Percentiles rank a stretch among this genome's conserved stretches.
Conservation (phyloP, 2,797 vertebrate species). For the Dendrocincla tyrannina region DNA sequence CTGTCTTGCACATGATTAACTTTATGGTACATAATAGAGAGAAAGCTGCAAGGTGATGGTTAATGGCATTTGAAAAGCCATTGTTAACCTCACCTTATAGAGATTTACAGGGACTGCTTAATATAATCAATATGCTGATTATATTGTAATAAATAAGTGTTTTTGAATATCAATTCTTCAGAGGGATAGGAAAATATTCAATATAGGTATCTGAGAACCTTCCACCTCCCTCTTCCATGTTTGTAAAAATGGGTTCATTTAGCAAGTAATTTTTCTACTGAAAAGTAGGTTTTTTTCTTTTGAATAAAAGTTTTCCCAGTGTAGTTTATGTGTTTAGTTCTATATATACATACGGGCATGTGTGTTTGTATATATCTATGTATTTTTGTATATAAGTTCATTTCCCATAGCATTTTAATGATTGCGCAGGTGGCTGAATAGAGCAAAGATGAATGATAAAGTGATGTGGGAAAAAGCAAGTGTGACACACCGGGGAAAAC, state of each 20-base stretch:
- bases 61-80: constrained; percentile 67
- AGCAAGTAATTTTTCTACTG: not conserved
- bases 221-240: not conserved
- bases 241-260: not conserved
- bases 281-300: not conserved
- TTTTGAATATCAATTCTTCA: constrained; percentile 24
- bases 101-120: constrained; percentile 49
- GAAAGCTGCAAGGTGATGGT: constrained; percentile 69
- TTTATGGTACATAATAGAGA: constrained; percentile 65
- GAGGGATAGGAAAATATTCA: not conserved
- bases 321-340: not conserved
- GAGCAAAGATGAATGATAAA: constrained; percentile 66
- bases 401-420: constrained; percentile 22
- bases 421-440: constrained; percentile 51
- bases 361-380: not conserved
- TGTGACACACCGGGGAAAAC: constrained; percentile 69
- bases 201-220: not conserved
- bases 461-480: constrained; percentile 67
- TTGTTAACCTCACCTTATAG: constrained; percentile 51
- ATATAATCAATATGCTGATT: constrained; percentile 64
- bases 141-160: constrained; percentile 32
- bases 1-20: constrained; percentile 68
- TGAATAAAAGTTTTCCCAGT: not conserved
- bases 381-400: not conserved
- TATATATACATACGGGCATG: not conserved